phyloP scores from a whole-genome alignment of 2,888 invertebrate species.

The Venusia cambrica region DNA sequence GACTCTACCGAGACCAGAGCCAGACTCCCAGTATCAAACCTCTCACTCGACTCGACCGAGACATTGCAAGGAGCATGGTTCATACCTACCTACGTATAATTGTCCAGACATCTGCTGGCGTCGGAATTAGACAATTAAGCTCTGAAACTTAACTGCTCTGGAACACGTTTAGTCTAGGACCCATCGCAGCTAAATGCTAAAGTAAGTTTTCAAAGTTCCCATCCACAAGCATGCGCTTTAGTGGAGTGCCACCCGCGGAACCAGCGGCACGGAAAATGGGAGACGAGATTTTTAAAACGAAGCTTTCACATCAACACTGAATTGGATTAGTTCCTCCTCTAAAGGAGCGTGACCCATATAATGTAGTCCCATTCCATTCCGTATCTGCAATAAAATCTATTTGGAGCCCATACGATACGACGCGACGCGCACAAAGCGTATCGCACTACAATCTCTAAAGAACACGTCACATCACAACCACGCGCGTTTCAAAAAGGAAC shows the following conservation, averaged over 20 bases:
- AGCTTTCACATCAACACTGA: slow-evolving; percentile 30
- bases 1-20: too few relatives aligned
- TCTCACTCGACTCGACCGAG: too few relatives aligned
- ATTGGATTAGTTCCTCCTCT: slow-evolving; percentile 29
- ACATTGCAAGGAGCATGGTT: too few relatives aligned
- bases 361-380: slow-evolving; percentile 24
- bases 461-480: slow-evolving; percentile 50
- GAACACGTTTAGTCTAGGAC: slow-evolving; percentile 32
- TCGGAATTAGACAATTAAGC: slow-evolving; percentile 41
- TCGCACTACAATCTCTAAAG: slow-evolving; percentile 38
- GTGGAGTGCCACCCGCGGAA: slow-evolving; percentile 28
- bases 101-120: slow-evolving; percentile 25
- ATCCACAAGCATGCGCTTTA: slow-evolving; percentile 48
- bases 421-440: slow-evolving; percentile 32
- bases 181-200: slow-evolving; percentile 35
- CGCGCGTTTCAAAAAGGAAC: slow-evolving; percentile 72
- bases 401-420: slow-evolving; percentile 37
- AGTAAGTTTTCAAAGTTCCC: slow-evolving; percentile 34
- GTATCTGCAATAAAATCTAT: slow-evolving; percentile 44
- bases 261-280: slow-evolving; percentile 48
- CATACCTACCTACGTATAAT: too few relatives aligned
- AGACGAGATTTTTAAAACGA: slow-evolving; percentile 33
- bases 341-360: slow-evolving; percentile 18
- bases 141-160: slow-evolving; percentile 26
- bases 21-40: too few relatives aligned